phyloP scores from a whole-genome alignment of 2,888 invertebrate genomes.

The Limnephilus auricula region DNA sequence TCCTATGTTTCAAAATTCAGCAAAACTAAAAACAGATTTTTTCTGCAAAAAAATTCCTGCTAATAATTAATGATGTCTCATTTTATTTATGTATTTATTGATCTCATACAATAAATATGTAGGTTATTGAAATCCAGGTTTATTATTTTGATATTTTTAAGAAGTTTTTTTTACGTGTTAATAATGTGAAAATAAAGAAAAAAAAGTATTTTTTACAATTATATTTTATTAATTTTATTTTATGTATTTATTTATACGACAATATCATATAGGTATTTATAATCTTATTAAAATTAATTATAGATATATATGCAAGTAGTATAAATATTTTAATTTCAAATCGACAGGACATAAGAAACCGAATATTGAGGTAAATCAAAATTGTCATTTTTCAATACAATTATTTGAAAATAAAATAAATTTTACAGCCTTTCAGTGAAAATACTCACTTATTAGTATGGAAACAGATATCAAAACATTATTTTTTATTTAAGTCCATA shows the following conservation, averaged over 20 bases:
- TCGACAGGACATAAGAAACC: constrained; percentile 74
- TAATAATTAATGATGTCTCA: no score
- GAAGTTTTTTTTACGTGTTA: background rate
- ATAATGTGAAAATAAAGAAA: constrained; percentile 34
- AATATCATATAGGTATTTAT: constrained; percentile 78
- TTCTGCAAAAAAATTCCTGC: no score
- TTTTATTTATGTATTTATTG: background rate
- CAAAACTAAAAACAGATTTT: background rate
- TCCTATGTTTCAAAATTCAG: background rate
- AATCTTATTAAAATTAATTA: constrained; percentile 73
- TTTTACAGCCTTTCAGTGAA: constrained; percentile 62
- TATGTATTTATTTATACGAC: constrained; percentile 81
- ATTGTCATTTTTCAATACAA: constrained; percentile 62
- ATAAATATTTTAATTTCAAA: constrained; percentile 75
- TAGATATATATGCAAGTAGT: constrained; percentile 68
- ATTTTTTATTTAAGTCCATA: background rate
- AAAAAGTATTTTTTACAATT: constrained; percentile 72
- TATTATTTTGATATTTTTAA: background rate
- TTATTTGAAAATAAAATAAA: constrained; percentile 59
- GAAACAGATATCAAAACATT: constrained; percentile 28
- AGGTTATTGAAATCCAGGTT: background rate
- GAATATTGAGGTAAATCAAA: constrained; percentile 66
- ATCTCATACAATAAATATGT: background rate
- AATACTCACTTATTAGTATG: constrained; percentile 54
- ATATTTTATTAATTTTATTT: constrained; percentile 76